Conservation (phyloP, 2,888 invertebrate genomes). For the Luffia ferchaultella region DNA sequence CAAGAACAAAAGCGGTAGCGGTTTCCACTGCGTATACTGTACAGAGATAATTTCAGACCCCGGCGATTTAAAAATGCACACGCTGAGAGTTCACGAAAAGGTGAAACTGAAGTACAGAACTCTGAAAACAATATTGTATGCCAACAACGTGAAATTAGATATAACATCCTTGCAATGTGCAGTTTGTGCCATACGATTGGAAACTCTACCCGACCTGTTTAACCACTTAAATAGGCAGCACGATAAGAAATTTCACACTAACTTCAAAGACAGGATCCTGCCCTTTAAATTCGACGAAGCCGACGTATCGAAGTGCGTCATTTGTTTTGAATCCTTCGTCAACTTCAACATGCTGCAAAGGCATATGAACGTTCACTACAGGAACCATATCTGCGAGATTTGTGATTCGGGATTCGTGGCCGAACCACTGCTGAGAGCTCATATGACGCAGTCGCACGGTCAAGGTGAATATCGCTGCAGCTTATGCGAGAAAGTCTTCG, state of each 20-base stretch:
- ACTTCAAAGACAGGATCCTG: constrained; percentile 43
- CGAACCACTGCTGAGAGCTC: constrained; percentile 17
- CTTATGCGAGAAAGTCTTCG: constrained; percentile 41
- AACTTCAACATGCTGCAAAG: constrained; percentile 32
- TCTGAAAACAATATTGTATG: neutral
- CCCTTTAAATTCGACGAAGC: constrained; percentile 47
- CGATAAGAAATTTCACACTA: constrained; percentile 27
- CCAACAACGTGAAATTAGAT: constrained; percentile 32
- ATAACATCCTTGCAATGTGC: constrained; percentile 29
- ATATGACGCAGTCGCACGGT: constrained; percentile 17
- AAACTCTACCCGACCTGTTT: constrained; percentile 26
- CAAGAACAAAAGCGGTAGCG: neutral
- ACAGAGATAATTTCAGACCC: neutral
- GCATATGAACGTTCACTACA: constrained; percentile 27
- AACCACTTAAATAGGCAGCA: constrained; percentile 35
- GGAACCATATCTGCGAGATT: constrained; percentile 23
- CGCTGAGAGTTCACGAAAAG: neutral
- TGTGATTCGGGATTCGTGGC: constrained; percentile 24
- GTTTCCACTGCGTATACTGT: neutral
- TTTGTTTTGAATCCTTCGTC: constrained; percentile 43
- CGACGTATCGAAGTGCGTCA: constrained; percentile 36
- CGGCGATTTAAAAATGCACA: neutral
- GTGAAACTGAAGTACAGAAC: neutral
- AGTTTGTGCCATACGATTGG: constrained; percentile 26
- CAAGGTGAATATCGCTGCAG: constrained; percentile 38